Base-by-base conservation (phyloP, 92 coral and sea anemone species). In the Galaxea fascicularis region DNA sequence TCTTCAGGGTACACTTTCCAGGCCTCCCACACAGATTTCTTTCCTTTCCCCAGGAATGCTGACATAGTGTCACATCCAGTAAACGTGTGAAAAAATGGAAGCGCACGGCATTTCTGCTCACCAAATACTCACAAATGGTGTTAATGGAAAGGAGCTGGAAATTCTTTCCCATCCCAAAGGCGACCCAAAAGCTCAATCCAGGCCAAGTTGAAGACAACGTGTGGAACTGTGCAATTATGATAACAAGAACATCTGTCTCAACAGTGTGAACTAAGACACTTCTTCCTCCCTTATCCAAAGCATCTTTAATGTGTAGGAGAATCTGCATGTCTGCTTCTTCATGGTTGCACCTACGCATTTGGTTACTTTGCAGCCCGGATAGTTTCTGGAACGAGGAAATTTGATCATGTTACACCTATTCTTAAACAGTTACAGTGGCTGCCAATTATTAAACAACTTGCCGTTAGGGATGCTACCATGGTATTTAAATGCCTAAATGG, bases 311-410 rank as follows among this genome's bases (percentile, higher is more conserved):
- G 51, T 64, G 85, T 10, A 74, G 77, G 17, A 83, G 58, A 46
- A 87, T 49, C 52, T 87, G 73, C 2, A 87, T 87, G 64, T 87
- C 90, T 24, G 81, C 90, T 73, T 87, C 90, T 39, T 87, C 90
- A 41, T 87, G 90, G 41, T 78, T 87, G 79, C 87, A 74, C 3
- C 21, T 72, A 29, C 26, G 82, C 89, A 85, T 77, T 15, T 56
- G 60, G 13, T 58, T 13, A n/a, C n/a, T n/a, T n/a, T n/a, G n/a
- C n/a, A n/a, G n/a, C n/a, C n/a, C n/a, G n/a, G n/a, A n/a, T n/a
- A n/a, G n/a, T n/a, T n/a, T n/a, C n/a, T n/a, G n/a, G n/a, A n/a
- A n/a, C n/a, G n/a, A n/a, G n/a, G n/a, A n/a, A n/a, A n/a, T n/a
- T n/a, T n/a, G n/a, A n/a, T n/a, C n/a, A n/a, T n/a, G n/a, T n/a